Percentiles rank a stretch among this genome's conserved stretches.
Conservation (phyloP, 2,888 invertebrate genomes). For the Tenthredo mesomela region DNA sequence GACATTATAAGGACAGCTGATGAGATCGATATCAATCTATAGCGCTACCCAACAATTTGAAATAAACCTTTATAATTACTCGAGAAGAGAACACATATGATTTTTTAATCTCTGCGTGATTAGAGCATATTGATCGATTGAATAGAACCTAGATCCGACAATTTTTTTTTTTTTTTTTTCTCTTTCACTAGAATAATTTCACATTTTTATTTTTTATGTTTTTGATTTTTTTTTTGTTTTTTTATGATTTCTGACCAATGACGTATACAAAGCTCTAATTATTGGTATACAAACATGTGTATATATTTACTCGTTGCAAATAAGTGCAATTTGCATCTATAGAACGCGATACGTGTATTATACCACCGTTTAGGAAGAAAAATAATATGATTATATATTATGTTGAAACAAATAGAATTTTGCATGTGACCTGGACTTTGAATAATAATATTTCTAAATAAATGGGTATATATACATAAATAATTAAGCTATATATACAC, state of each 20-base stretch:
- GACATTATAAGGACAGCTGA: neutral
- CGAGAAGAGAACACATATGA: neutral
- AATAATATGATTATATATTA: neutral
- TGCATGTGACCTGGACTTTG: neutral
- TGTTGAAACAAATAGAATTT: neutral
- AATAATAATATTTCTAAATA: slow-evolving; percentile 5
- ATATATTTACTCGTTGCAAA: neutral
- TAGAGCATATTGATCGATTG: neutral
- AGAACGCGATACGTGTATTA: too few species aligned
- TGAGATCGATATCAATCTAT: neutral
- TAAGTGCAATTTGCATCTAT: neutral
- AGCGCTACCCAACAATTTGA: neutral
- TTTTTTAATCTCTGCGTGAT: neutral
- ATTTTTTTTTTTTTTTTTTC: neutral
- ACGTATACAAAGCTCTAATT: neutral
- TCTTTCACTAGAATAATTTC: too few species aligned
- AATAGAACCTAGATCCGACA: neutral
- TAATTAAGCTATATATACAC: neutral
- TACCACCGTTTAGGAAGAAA: too few species aligned
- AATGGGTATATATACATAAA: neutral
- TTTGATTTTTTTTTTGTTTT: neutral
- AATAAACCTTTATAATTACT: neutral
- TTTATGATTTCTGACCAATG: neutral
- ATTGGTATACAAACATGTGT: neutral
- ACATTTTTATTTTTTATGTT: too few species aligned